These are phyloP conservation scores for Rhingia campestris DNA, from an alignment of 2,888 invertebrate species.

Conservation along the genomic window DNA sequence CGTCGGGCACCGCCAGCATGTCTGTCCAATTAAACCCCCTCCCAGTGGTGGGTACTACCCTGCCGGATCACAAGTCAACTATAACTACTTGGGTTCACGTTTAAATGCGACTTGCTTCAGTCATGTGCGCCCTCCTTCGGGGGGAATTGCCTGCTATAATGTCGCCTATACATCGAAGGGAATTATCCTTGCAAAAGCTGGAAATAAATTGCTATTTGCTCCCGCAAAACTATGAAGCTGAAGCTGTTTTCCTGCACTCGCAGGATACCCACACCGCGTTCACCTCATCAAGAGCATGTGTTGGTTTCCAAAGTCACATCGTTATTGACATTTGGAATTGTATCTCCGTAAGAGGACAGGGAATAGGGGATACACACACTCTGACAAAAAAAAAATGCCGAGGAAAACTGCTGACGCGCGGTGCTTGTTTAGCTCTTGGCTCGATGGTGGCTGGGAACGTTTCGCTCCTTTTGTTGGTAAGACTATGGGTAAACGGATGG, in stretches of 20 bases:
- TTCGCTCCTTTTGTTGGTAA: slow-evolving; percentile 37
- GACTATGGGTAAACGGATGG: slow-evolving; percentile 15
- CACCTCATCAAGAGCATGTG: not conserved
- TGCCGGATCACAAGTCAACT: slow-evolving; percentile 41
- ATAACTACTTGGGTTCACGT: slow-evolving; percentile 32
- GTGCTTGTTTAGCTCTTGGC: slow-evolving; percentile 44
- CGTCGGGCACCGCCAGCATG: slow-evolving; percentile 5
- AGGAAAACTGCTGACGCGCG: slow-evolving; percentile 50
- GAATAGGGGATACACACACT: not conserved
- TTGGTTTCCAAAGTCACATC: slow-evolving; percentile 45
- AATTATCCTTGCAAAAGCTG: slow-evolving; percentile 52
- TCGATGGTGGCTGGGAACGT: slow-evolving; percentile 23
- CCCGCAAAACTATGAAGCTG: slow-evolving; percentile 50
- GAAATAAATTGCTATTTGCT: slow-evolving; percentile 62
- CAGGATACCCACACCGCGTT: slow-evolving; percentile 21
- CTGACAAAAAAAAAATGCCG: slow-evolving; percentile 1
- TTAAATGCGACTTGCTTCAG: slow-evolving; percentile 23
- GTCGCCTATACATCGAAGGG: slow-evolving; percentile 33
- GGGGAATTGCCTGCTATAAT: slow-evolving; percentile 41
- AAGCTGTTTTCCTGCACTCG: slow-evolving; percentile 43
- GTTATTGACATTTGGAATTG: slow-evolving; percentile 61
- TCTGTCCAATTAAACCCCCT: slow-evolving; percentile 42
- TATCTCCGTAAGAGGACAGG: slow-evolving; percentile 32
- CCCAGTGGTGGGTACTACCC: not conserved
- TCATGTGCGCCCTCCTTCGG: slow-evolving; percentile 13